Percentiles rank a stretch among this genome's conserved stretches.
Evolutionary conservation across 30 jellyfish, hydroid and myxozoan genomes (phyloP).

Genomic region (Chironex yamaguchii): DNA sequence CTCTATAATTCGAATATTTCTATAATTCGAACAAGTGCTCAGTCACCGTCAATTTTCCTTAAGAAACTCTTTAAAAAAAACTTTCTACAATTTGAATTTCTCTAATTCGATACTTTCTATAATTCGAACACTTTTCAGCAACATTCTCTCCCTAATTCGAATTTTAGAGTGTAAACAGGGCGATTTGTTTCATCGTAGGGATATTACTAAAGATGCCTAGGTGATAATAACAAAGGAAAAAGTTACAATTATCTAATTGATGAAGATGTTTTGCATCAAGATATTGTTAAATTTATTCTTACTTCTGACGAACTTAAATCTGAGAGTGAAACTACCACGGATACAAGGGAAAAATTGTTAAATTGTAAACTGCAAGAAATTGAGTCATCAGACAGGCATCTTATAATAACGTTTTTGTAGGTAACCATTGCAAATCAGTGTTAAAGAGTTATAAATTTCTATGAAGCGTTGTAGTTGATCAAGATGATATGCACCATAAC

Average conservation of each 20-base stretch:
- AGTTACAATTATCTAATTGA: neutral
- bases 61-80: no score
- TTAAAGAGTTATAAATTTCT: neutral
- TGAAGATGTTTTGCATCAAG: slow-evolving; percentile 8
- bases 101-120: no score
- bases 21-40: no score
- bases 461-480: slow-evolving; percentile 39
- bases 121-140: neutral
- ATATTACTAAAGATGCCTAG: slow-evolving; percentile 1
- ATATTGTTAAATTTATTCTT: neutral
- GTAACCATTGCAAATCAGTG: slow-evolving; percentile 62
- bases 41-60: no score
- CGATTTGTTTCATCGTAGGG: slow-evolving; percentile 16
- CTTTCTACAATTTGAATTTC: neutral
- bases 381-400: slow-evolving; percentile 54
- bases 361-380: slow-evolving; percentile 19
- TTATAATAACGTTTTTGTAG: slow-evolving; percentile 64
- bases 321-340: slow-evolving; percentile 1
- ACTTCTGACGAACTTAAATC: slow-evolving; percentile 15
- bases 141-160: no score
- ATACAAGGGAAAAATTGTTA: slow-evolving; percentile 6
- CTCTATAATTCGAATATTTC: no score
- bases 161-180: no score
- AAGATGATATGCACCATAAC: neutral
- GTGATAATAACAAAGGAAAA: neutral